Evolutionary conservation across 2,113 vertebrate genomes (phyloP), one percentile per base, ranked within the genome.

Genomic region (Poecile atricapillus): DNA sequence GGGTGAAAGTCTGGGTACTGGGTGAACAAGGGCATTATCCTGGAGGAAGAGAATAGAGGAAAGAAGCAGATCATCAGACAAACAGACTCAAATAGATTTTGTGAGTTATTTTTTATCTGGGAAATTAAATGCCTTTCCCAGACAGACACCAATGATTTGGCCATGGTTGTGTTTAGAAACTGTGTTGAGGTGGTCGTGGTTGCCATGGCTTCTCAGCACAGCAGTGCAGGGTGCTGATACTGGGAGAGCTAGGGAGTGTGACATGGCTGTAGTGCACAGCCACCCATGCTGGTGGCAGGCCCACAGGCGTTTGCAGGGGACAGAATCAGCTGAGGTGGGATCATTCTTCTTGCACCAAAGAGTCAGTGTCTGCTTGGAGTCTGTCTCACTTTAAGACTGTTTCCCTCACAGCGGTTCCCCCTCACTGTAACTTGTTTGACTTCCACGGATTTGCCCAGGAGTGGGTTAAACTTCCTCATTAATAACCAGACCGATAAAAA

Each of bases 381-480:
- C 47, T 73, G 41, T 50, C 70, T 89, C 22, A 30, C 67, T 80
- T 83, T 18, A 58, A 28, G 39, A 43, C n/a, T 23, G 28, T 67
- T 68, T 56, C 22, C 56, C 35, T 83, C 68, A 67, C 20, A 62
- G 46, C 25, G 21, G 37, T 71, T 94, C 18, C 30, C 23, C 37
- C 19, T 60, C 43, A 17, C 10, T 0, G 0, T 63, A 71, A 73
- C 49, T 83, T 62, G 25, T 87, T 92, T 94, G 81, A 70, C 81
- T 86, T 92, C 56, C 68, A 52, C 50, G 24, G 41, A 56, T 91
- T 83, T 90, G 71, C 35, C 64, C 50, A 87, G 60, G 86, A 95
- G 35, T 33, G 89, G 49, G 92, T 88, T 97, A 97, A 96, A 86
- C 50, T 82, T 93, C 53, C 41, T 95, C 64, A 68, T 94, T 96